Conservation (phyloP, 2,888 invertebrate species). For the Hyppa rectilinea region DNA sequence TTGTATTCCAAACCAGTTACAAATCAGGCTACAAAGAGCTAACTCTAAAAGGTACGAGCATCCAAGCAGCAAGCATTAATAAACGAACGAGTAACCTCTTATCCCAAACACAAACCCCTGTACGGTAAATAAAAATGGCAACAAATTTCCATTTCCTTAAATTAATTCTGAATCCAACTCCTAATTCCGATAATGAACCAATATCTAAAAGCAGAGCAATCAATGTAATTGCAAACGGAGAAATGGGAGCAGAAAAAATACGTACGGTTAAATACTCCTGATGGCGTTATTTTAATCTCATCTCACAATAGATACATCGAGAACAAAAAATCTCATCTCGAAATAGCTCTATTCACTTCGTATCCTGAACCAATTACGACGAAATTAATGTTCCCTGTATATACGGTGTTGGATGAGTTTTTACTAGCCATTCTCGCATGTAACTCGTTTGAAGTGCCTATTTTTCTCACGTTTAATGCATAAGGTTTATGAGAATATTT, state of each 20-base stretch:
- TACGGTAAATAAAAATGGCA: constrained; percentile 46
- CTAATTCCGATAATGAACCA: constrained; percentile 66
- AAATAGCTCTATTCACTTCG: constrained; percentile 68
- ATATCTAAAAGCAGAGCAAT: constrained; percentile 63
- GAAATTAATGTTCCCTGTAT: constrained; percentile 71
- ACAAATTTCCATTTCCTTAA: constrained; percentile 55
- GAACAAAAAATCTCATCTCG: constrained; percentile 66
- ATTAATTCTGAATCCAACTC: constrained; percentile 50
- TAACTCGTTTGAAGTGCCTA: constrained; percentile 48
- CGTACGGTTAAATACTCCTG: constrained; percentile 49
- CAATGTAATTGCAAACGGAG: constrained; percentile 60
- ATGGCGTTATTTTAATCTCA: constrained; percentile 62
- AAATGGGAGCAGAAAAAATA: constrained; percentile 40
- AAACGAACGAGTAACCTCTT: constrained; percentile 52
- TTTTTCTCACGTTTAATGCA: constrained; percentile 50
- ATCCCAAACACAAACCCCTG: constrained; percentile 30
- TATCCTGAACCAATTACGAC: constrained; percentile 73
- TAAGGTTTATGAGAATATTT: constrained; percentile 39
- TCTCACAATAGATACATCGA: constrained; percentile 56
- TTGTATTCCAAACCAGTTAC: constrained; percentile 17
- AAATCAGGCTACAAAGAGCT: neutral
- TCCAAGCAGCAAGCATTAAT: constrained; percentile 26
- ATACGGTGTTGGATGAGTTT: constrained; percentile 55
- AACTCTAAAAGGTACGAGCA: constrained; percentile 20
- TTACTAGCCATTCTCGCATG: constrained; percentile 59